These are phyloP conservation scores for Myotis pilosus DNA, from an alignment of 2,797 vertebrate genomes.

Conservation along the genomic window DNA sequence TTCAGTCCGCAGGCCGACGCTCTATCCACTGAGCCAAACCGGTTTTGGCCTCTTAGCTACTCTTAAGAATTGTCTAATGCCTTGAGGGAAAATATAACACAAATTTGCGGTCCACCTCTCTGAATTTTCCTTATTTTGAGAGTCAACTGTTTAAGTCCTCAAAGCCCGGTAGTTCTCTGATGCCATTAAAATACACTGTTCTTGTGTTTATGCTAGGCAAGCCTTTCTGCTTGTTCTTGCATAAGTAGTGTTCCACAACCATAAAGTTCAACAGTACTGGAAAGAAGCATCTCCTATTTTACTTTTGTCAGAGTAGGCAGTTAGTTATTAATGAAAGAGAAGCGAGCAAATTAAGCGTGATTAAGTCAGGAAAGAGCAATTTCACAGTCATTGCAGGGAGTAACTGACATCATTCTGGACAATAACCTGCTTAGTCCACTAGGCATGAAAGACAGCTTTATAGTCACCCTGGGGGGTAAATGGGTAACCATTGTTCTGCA, in stretches of 20 bases:
- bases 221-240: not conserved
- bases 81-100: not conserved
- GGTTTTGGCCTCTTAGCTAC: not conserved
- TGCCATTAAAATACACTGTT: not conserved
- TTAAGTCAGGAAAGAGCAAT: not conserved
- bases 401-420: not conserved
- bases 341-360: not conserved
- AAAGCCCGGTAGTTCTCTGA: not conserved
- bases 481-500: not conserved
- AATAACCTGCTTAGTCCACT: not conserved
- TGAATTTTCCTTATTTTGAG: not conserved
- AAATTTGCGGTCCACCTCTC: not conserved
- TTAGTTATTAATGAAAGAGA: not conserved
- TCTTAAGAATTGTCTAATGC: not conserved
- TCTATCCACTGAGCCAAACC: too few species aligned
- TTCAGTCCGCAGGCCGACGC: too few species aligned
- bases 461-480: not conserved
- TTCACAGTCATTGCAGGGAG: not conserved
- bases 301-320: not conserved
- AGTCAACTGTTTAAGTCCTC: not conserved
- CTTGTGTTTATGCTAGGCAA: not conserved
- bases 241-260: not conserved
- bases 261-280: not conserved
- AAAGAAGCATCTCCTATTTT: not conserved
- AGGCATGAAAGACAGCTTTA: not conserved